Percentiles rank a stretch among this genome's conserved stretches.
These are phyloP conservation scores for Hesperia comma DNA, from an alignment of 2,888 invertebrate species.

Conservation along the genomic window DNA sequence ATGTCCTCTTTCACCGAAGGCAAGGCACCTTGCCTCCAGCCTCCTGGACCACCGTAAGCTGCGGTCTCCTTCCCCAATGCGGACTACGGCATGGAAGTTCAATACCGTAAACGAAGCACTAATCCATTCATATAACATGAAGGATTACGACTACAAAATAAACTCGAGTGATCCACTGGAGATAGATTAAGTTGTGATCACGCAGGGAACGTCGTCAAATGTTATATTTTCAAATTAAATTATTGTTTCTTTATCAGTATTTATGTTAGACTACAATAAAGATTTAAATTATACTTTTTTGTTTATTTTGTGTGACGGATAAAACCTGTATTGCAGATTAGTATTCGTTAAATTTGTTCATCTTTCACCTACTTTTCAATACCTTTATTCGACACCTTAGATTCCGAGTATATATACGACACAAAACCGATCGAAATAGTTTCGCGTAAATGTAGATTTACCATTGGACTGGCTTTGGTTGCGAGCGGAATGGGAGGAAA, in stretches of 20 bases:
- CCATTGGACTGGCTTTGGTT: conserved; percentile 70
- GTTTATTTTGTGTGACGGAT: background rate
- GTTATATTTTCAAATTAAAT: background rate
- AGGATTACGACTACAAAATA: conserved; percentile 59
- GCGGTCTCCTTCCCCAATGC: conserved; percentile 57
- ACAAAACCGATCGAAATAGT: conserved; percentile 80
- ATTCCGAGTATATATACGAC: conserved; percentile 58
- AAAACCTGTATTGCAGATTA: background rate
- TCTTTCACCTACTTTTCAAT: conserved; percentile 37
- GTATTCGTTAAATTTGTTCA: conserved; percentile 3
- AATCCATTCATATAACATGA: conserved; percentile 69
- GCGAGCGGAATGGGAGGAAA: conserved; percentile 52
- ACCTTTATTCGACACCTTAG: conserved; percentile 57
- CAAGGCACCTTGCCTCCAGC: conserved; percentile 63
- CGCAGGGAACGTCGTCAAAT: background rate
- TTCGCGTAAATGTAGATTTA: conserved; percentile 80
- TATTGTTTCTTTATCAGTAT: background rate
- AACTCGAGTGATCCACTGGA: conserved; percentile 35
- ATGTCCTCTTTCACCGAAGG: conserved; percentile 66
- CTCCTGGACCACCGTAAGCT: conserved; percentile 61
- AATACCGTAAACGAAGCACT: conserved; percentile 73
- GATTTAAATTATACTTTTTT: background rate
- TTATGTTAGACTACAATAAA: conserved; percentile 6
- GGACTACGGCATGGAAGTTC: conserved; percentile 65
- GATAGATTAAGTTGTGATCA: background rate